Evolutionary conservation across 2,888 invertebrate genomes (phyloP), one percentile per base, ranked within the genome.

Genomic region (Sinhomidia bicolor): DNA sequence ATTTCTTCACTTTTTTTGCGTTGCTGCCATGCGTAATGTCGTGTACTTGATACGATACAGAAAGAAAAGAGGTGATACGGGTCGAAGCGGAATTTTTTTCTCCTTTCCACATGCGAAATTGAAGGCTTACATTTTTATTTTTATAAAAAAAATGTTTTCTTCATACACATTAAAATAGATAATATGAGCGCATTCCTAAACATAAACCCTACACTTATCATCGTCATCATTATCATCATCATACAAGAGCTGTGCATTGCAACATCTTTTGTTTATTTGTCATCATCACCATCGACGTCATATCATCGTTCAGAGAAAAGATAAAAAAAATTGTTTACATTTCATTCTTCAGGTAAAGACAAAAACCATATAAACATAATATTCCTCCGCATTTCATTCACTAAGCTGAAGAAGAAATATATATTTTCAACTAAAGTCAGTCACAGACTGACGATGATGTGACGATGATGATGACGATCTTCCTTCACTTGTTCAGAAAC

Each of bases 191-290:
- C 7, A 17, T 60, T 60, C 14, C 23, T 23, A 60, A 60, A 20
- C 60, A n/a, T 60, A 60, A 60, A 60, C 26, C 9, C 4, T 60
- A 26, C 26, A 60, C n/a, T n/a, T n/a, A n/a, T n/a, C n/a, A n/a
- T n/a, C n/a, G n/a, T n/a, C n/a, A n/a, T n/a, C n/a, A n/a, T n/a
- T n/a, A n/a, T n/a, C n/a, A n/a, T n/a, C n/a, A n/a, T 47, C 62
- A 29, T 62, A 60, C 57, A 62, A 29, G 62, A 51, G 51, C 23
- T 0, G 1, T 6, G 68, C n/a, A n/a, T 68, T 68, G 68, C 68
- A 68, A 68, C 68, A 68, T 68, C 41, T 68, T 68, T 68, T 68
- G 68, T 68, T 68, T 68, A 17, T 68, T 68, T 68, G 68, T 68
- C 68, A 68, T 68, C 68, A 68, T 68, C 36, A 2, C 14, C 6